Conservation (phyloP, 2,888 invertebrate species). For the Ophion obscuratus region DNA sequence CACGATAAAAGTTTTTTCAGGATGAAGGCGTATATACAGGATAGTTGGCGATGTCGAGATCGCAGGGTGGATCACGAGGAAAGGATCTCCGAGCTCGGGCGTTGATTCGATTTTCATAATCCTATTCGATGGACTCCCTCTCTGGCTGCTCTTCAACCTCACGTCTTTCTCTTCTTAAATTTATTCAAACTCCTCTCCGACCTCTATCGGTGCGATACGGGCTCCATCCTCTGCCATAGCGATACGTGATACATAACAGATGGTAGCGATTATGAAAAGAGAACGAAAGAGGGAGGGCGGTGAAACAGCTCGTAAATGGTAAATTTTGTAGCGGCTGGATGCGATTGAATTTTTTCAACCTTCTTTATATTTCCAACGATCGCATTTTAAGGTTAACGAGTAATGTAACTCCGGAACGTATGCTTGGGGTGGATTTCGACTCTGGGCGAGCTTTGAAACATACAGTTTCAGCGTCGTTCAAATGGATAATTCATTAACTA, state of each 20-base stretch:
- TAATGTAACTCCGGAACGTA: not conserved
- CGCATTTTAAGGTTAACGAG: not conserved
- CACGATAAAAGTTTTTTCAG: conserved; percentile 53
- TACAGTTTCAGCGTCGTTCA: not conserved
- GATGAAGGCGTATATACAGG: conserved; percentile 6
- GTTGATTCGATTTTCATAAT: conserved; percentile 66
- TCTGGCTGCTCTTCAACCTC: conserved; percentile 9
- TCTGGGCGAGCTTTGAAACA: not conserved
- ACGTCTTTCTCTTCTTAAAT: conserved; percentile 20
- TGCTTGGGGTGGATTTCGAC: not conserved
- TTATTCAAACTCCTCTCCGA: conserved; percentile 40
- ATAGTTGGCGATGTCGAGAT: conserved; percentile 41
- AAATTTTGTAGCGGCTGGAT: not conserved
- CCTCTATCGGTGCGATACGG: conserved; percentile 25
- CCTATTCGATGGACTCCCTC: conserved; percentile 46
- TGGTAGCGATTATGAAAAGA: conserved; percentile 27
- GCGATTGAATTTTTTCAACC: conserved; percentile 1
- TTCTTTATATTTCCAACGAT: not conserved
- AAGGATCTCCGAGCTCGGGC: conserved; percentile 47
- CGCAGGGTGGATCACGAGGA: conserved; percentile 48
- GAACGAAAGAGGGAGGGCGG: not conserved
- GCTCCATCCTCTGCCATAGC: not conserved
- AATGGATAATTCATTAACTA: no score
- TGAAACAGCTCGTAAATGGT: not conserved
- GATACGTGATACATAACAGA: conserved; percentile 36